Percentiles rank a stretch among this genome's conserved stretches.
Evolutionary conservation across 2,888 invertebrate species (phyloP).

Genomic region (Oxystoma pomonae): DNA sequence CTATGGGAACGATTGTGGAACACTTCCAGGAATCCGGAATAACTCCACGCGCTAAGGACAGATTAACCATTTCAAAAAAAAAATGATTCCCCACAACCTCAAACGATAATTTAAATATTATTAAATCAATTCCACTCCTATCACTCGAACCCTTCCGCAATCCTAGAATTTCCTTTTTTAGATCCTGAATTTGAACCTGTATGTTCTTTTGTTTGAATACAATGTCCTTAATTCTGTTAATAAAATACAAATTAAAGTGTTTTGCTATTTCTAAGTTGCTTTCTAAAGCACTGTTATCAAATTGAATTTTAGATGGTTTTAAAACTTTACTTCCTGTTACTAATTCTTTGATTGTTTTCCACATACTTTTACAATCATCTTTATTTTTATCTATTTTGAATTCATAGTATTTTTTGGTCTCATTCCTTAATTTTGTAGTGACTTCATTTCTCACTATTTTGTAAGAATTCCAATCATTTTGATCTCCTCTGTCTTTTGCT

Average conservation of each 20-base stretch:
- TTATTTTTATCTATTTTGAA: not conserved
- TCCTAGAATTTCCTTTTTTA: not conserved
- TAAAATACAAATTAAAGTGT: not conserved
- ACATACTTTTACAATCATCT: not conserved
- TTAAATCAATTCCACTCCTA: not conserved
- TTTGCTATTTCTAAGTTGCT: not conserved
- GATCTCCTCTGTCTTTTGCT: not conserved
- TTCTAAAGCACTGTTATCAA: not conserved
- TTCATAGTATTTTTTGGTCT: not conserved
- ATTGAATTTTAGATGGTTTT: not conserved
- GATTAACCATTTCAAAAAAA: not conserved
- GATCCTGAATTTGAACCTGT: too few relatives aligned
- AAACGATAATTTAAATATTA: not conserved
- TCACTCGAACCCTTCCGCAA: not conserved
- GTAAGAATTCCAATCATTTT: not conserved
- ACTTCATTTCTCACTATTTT: not conserved
- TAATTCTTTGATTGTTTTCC: not conserved
- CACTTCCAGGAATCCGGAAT: not conserved
- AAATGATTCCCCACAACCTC: not conserved
- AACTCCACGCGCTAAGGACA: not conserved
- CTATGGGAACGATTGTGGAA: not conserved
- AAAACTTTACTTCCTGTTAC: not conserved
- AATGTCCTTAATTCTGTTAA: not conserved
- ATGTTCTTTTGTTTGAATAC: not conserved
- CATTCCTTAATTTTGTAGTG: not conserved